A percentile compares a stretch with the other conserved stretches of the same genome.
phyloP scores from a whole-genome alignment of 2,888 invertebrate genomes.

The Pristionchus entomophagus region DNA sequence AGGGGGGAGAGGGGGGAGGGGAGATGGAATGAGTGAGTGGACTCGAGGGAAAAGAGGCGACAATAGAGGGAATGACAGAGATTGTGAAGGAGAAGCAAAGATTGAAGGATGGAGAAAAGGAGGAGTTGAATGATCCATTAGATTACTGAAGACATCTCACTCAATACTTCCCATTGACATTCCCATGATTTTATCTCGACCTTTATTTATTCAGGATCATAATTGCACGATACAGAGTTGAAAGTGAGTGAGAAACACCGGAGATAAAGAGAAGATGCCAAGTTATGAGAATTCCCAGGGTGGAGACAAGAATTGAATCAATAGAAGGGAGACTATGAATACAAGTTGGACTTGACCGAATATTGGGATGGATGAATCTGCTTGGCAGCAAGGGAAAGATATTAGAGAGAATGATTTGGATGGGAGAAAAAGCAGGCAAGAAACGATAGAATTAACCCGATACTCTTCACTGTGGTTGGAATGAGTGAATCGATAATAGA shows the following conservation, averaged over 20 bases:
- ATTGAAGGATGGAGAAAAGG: background rate
- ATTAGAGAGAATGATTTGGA: conserved; percentile 9
- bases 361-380: background rate
- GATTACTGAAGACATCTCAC: background rate
- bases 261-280: background rate
- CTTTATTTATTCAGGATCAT: background rate
- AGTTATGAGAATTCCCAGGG: background rate
- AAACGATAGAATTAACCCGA: background rate
- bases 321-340: too few relatives aligned
- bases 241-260: conserved; percentile 40
- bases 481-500: background rate
- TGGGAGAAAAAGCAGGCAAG: background rate
- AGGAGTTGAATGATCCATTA: too few relatives aligned
- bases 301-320: background rate
- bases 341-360: conserved; percentile 13
- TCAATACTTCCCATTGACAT: background rate
- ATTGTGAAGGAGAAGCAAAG: background rate
- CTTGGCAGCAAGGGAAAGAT: conserved; percentile 2
- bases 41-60: conserved; percentile 36
- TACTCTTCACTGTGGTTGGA: background rate
- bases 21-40: conserved; percentile 23
- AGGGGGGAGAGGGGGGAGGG: background rate
- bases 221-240: conserved; percentile 5
- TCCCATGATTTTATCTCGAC: background rate
- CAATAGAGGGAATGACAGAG: conserved; percentile 33